phyloP scores from a whole-genome alignment of 2,113 vertebrate species.

The Phasianus colchicus region DNA sequence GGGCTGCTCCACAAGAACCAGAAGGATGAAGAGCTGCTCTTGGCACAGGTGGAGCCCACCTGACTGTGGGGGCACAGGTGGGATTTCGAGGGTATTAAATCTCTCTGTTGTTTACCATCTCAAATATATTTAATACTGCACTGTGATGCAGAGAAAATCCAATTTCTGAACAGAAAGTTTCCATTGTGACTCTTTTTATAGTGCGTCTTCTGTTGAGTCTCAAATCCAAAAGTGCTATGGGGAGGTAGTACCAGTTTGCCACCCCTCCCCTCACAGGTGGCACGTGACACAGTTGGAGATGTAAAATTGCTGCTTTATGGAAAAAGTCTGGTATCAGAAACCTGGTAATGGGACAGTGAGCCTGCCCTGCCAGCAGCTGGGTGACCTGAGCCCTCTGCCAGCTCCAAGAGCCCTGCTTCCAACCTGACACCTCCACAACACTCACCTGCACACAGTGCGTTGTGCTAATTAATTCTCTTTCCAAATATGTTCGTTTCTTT shows the following conservation, averaged over 20 bases:
- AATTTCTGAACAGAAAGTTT: not conserved
- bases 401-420: not conserved
- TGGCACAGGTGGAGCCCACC: not conserved
- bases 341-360: not conserved
- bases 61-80: rapidly evolving
- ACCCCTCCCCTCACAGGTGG: no score
- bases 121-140: not conserved
- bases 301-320: not conserved
- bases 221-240: rapidly evolving
- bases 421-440: not conserved
- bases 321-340: not conserved
- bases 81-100: not conserved
- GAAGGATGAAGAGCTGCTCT: not conserved
- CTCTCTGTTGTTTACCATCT: not conserved
- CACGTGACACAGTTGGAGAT: not conserved
- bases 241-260: rapidly evolving
- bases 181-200: rapidly evolving
- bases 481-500: not conserved
- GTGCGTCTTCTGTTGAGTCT: rapidly evolving
- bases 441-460: not conserved
- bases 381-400: not conserved
- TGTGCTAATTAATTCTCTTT: not conserved
- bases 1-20: not conserved
- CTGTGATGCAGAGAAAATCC: not conserved
- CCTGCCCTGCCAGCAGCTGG: not conserved